A percentile compares a stretch with the other conserved stretches of the same genome.
Conservation (phyloP, 2,888 invertebrate genomes). For the Nomada lathburiana region DNA sequence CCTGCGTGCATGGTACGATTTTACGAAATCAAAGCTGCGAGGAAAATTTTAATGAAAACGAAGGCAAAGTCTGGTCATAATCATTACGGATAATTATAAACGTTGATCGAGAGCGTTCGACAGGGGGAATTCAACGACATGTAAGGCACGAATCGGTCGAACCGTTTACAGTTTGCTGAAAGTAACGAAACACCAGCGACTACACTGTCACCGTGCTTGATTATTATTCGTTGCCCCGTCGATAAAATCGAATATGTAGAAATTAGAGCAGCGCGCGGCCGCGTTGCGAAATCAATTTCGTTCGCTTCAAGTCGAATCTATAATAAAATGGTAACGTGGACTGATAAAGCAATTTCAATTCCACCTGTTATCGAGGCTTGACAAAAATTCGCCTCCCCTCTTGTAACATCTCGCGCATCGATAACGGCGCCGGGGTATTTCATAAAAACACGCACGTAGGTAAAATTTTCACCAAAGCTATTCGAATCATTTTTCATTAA, state of each 20-base stretch:
- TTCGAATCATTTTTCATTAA: not conserved
- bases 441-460: not conserved
- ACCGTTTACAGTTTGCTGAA: conserved; percentile 1
- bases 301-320: conserved; percentile 55
- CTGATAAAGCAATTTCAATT: conserved; percentile 54
- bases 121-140: not conserved
- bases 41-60: conserved; percentile 32
- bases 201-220: conserved; percentile 15
- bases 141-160: conserved; percentile 30
- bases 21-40: conserved; percentile 13
- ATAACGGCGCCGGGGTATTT: not conserved
- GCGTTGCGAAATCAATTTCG: conserved; percentile 52
- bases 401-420: conserved; percentile 13
- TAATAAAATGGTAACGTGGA: conserved; percentile 24
- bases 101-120: no score
- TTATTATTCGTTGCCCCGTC: conserved; percentile 45
- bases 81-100: not conserved
- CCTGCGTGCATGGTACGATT: conserved; percentile 8
- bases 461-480: not conserved
- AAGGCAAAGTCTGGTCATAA: not conserved
- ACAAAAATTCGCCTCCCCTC: conserved; percentile 18
- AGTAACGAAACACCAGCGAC: not conserved
- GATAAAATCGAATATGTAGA: conserved; percentile 53
- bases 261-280: conserved; percentile 46
- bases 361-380: conserved; percentile 35